Percentiles rank a stretch among this genome's conserved stretches.
Conservation (phyloP, 2,113 vertebrate species). For the Bolborhynchus lineola region DNA sequence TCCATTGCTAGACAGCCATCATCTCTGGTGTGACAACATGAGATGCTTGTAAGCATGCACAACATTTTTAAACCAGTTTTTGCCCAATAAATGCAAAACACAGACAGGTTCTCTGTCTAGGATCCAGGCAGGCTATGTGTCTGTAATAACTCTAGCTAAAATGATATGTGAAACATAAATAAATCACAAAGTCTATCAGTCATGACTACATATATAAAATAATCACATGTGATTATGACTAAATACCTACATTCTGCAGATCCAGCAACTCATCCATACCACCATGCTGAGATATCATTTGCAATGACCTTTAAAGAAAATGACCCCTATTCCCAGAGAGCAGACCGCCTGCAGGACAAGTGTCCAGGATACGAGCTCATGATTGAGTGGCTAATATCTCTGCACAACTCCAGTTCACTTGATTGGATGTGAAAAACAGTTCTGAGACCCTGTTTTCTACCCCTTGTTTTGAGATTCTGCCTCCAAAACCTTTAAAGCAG, state of each 20-base stretch:
- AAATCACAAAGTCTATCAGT: not conserved
- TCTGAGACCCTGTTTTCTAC: not conserved
- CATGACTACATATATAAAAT: not conserved
- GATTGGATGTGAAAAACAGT: not conserved
- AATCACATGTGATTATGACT: not conserved
- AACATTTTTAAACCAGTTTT: not conserved
- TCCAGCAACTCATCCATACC: not conserved
- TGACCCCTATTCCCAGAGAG: not conserved
- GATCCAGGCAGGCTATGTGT: not conserved
- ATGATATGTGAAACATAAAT: not conserved
- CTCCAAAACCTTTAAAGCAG: not conserved
- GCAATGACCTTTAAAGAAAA: constrained; percentile 1
- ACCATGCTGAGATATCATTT: not conserved
- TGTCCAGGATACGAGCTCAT: not conserved
- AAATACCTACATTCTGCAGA: not conserved
- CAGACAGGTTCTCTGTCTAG: not conserved
- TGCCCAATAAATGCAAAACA: not conserved
- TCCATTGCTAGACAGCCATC: not conserved
- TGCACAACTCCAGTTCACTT: not conserved
- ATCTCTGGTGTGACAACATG: not conserved
- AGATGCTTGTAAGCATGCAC: not conserved
- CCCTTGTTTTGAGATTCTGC: rapidly evolving
- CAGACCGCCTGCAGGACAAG: not conserved
- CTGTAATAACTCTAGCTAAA: not conserved
- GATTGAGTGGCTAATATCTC: not conserved